Base-by-base conservation (phyloP, 1,140 invertebrate species). In the Drosophila sproati region DNA sequence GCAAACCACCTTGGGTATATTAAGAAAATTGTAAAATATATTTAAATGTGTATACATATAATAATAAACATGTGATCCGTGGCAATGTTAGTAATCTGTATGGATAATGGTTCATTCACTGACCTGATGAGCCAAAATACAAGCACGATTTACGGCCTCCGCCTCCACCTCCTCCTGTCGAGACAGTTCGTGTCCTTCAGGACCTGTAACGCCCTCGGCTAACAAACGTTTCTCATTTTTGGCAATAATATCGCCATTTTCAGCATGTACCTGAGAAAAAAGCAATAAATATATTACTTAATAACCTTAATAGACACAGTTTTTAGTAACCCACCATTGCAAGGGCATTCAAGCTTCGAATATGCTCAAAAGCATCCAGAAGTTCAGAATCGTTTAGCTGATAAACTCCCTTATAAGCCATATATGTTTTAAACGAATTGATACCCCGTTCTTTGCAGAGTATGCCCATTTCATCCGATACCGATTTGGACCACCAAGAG, bases 371-470 rank as follows among this genome's bases (percentile, higher is more conserved):
- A 2, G 95, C 95, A 71, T 96, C 95, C 83, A 98, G 97, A 6
- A 99, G 93, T 96, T 99, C 97, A 32, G 95, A 94, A 93, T 99
- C 99, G 71, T 96, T 94, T 5, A 99, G 93, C 96, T 74, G 98
- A 91, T 96, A 97, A 6, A 95, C 92, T 89, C 98, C 97, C 91
- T 96, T 97, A 92, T 99, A 99, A 1, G 98, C 98, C 97, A 99
- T 98, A 93, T 99, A 99, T 94, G 98, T 96, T 94, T 99, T 99
- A 93, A 99, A 99, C 0, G 98, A 99, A 93, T 99, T 99, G 32
- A 99, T 94, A 3, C 99, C 98, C 93, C 96, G 94, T 54, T 96
- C 94, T 51, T 95, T 95, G 73, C 95, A 95, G 71, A 98, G 94
- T 60, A 95, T 95, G 71, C 95, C 94, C 95, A 98, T 97, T 90